Percentiles rank a stretch among this genome's conserved stretches.
Conservation (phyloP, 2,113 vertebrate genomes). For the Delphinapterus leucas region DNA sequence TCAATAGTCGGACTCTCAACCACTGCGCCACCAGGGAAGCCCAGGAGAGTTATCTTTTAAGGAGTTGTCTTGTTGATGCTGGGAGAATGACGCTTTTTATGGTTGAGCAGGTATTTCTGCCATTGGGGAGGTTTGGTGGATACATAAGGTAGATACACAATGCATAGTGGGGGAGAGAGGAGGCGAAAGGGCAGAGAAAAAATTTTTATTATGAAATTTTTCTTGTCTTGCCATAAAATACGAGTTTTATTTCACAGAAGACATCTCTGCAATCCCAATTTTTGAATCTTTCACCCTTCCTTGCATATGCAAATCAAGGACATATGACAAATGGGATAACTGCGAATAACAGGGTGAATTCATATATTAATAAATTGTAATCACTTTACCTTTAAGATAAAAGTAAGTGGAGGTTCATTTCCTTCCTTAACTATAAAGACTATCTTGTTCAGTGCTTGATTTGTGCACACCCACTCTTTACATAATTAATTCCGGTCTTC, state of each 20-base stretch:
- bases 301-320: background rate
- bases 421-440: background rate
- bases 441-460: background rate
- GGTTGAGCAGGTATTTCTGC: too few relatives aligned
- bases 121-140: too few relatives aligned
- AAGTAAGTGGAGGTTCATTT: background rate
- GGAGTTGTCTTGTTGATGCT: too few relatives aligned
- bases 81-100: too few relatives aligned
- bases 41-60: too few relatives aligned
- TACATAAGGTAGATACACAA: too few relatives aligned
- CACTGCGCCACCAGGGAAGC: too few relatives aligned
- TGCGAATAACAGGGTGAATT: background rate
- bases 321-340: background rate
- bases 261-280: background rate
- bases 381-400: background rate
- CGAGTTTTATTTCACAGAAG: background rate
- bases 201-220: too few relatives aligned
- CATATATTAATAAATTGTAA: background rate
- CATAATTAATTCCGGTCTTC: background rate
- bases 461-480: background rate
- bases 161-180: too few relatives aligned
- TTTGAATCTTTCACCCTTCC: background rate
- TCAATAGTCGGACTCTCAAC: fast-evolving
- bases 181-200: too few relatives aligned
- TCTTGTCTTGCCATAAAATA: too few relatives aligned